phyloP scores from a whole-genome alignment of 2,797 vertebrate genomes.

The Pyrrhura leucotis region DNA sequence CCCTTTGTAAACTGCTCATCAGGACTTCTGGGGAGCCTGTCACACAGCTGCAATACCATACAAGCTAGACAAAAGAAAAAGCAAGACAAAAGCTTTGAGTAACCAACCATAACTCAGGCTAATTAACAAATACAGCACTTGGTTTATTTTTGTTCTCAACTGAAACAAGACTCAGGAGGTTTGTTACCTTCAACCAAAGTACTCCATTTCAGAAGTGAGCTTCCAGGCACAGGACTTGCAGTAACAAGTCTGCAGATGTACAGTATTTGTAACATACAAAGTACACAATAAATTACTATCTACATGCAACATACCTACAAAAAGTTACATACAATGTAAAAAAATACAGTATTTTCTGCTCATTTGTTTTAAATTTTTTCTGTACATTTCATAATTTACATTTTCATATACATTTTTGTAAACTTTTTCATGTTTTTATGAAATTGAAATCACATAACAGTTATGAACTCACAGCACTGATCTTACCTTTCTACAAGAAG shows the following conservation, averaged over 20 bases:
- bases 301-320: slow-evolving; percentile 91
- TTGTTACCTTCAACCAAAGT: slow-evolving; percentile 40
- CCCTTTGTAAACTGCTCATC: background rate
- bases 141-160: slow-evolving; percentile 69
- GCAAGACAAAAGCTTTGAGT: background rate
- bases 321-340: slow-evolving; percentile 81
- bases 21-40: background rate
- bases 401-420: slow-evolving; percentile 80
- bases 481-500: slow-evolving; percentile 46
- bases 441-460: slow-evolving; percentile 68
- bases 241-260: slow-evolving; percentile 70
- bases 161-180: slow-evolving; percentile 35
- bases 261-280: slow-evolving; percentile 77
- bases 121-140: slow-evolving; percentile 50
- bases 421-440: slow-evolving; percentile 70
- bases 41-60: background rate
- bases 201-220: slow-evolving; percentile 41
- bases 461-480: slow-evolving; percentile 43
- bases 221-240: slow-evolving; percentile 19
- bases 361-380: slow-evolving; percentile 83
- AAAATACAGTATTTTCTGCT: slow-evolving; percentile 88
- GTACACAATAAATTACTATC: slow-evolving; percentile 93
- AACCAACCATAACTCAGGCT: background rate
- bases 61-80: rapidly evolving
- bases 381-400: slow-evolving; percentile 84